Evolutionary conservation across 2,888 invertebrate genomes (phyloP), one percentile per base, ranked within the genome.

Genomic region (Gymnosoma rotundatum): DNA sequence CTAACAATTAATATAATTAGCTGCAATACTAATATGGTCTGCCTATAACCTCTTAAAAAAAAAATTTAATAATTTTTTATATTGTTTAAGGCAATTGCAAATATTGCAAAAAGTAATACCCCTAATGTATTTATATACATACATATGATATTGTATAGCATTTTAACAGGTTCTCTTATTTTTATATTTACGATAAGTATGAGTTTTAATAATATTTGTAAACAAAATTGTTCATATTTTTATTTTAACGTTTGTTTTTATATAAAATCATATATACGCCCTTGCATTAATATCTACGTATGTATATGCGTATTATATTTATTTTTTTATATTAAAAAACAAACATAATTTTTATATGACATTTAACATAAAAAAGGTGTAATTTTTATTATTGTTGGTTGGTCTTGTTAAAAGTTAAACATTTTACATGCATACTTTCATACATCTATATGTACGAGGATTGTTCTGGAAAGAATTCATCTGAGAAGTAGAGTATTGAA

Each of bases 301-400:
- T 32, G 8, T 5, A 48, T 6, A n/a, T 48, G 12, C 42, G 2
- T 42, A 12, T 32, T 32, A 32, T 32, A 32, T 32, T 32, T n/a
- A n/a, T n/a, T 42, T 42, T 42, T 52, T 12, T 52, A 61, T 61
- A 61, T 45, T n/a, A 32, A 18, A 67, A 20, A 21, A 32, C 21
- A 63, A 83, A 67, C 82, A 83, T 83, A 63, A 83, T 74, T 83
- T 83, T 83, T 83, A 74, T 78, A 69, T 83, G 78, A 73, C 83
- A 83, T 74, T 56, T 78, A 52, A 83, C 83, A 83, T 78, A 83
- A 73, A 83, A 83, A 78, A 83, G 83, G 83, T 83, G 78, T 83
- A 83, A 83, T 83, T 83, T 83, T 78, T 78, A 83, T 69, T 83
- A 78, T 73, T 73, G 12, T 48, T 16, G 14, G 6, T 48, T 48